Conservation (phyloP, 92 coral and sea anemone species). For the Paragorgia papillata region DNA sequence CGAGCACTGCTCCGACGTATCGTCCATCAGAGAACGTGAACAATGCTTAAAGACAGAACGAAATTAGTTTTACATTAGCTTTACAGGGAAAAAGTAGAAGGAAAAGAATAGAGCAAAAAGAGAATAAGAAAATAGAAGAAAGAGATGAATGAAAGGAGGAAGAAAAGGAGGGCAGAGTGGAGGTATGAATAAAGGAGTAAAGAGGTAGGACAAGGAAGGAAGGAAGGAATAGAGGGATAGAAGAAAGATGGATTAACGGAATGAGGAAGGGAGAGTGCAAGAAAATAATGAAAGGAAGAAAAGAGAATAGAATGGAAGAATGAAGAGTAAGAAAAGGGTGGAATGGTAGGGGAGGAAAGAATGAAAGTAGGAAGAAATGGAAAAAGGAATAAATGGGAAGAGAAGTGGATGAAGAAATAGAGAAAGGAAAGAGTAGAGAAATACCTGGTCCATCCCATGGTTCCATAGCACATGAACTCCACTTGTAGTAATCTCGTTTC, state of each 20-base stretch:
- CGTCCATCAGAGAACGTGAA: slow-evolving; percentile 98
- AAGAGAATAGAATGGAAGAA: too few species aligned
- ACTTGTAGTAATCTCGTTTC: slow-evolving; percentile 80
- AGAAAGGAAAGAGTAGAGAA: not conserved
- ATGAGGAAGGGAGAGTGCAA: not conserved
- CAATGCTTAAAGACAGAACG: slow-evolving; percentile 58
- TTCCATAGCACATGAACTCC: slow-evolving; percentile 93
- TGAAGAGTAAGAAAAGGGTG: too few species aligned
- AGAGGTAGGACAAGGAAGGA: not conserved
- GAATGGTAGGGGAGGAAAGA: too few species aligned
- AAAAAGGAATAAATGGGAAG: not conserved
- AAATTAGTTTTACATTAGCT: too few species aligned
- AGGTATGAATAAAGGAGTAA: too few species aligned
- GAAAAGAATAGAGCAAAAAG: too few species aligned
- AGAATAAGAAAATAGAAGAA: too few species aligned
- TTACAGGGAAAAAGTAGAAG: too few species aligned
- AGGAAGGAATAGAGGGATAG: not conserved
- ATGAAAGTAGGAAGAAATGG: not conserved
- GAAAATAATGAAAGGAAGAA: not conserved
- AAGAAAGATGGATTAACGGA: not conserved
- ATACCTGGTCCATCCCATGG: slow-evolving; percentile 99
- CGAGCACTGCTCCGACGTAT: slow-evolving; percentile 89
- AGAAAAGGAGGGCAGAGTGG: not conserved
- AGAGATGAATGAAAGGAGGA: not conserved
- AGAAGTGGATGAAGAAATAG: not conserved